Evolutionary conservation across 2,888 invertebrate genomes (phyloP).

Genomic region (Disparrhopalites patrizii): DNA sequence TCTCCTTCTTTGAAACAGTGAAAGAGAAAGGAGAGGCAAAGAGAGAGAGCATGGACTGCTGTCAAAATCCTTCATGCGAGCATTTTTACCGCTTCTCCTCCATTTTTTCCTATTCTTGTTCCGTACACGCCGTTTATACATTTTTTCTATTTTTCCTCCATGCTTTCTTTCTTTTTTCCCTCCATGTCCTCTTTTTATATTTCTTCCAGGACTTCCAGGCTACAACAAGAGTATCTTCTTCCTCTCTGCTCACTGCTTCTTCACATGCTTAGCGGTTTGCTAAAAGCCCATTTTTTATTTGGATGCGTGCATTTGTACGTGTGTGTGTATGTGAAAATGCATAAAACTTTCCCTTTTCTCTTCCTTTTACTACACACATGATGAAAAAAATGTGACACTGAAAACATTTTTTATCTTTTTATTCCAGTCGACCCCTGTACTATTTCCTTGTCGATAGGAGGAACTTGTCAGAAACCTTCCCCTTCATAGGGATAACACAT

Average conservation of each 20-base stretch:
- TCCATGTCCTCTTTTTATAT: neutral
- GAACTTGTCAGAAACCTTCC: too few relatives aligned
- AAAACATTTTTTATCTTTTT: constrained; percentile 33
- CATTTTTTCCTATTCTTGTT: neutral
- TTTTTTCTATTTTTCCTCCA: neutral
- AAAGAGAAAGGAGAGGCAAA: too few relatives aligned
- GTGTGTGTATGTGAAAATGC: neutral
- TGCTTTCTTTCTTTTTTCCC: neutral
- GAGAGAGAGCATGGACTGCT: constrained; percentile 30
- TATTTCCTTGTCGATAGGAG: too few relatives aligned
- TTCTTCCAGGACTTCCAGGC: neutral
- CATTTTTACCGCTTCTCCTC: constrained; percentile 27
- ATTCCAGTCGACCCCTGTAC: constrained; percentile 18
- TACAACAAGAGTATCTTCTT: neutral
- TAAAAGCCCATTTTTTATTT: constrained; percentile 35
- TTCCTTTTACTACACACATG: neutral
- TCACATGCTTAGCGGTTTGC: constrained; percentile 31
- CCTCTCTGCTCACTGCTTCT: constrained; percentile 13
- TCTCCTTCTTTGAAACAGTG: too few relatives aligned
- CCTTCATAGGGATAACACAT: constrained; percentile 16
- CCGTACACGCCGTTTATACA: neutral
- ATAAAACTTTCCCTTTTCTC: constrained; percentile 3
- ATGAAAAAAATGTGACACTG: constrained; percentile 22
- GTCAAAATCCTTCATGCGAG: constrained; percentile 36
- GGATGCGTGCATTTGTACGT: too few relatives aligned